Evolutionary conservation across 2,797 vertebrate species (phyloP), one percentile per base, ranked within the genome.

Genomic region (Antennarius maculatus): DNA sequence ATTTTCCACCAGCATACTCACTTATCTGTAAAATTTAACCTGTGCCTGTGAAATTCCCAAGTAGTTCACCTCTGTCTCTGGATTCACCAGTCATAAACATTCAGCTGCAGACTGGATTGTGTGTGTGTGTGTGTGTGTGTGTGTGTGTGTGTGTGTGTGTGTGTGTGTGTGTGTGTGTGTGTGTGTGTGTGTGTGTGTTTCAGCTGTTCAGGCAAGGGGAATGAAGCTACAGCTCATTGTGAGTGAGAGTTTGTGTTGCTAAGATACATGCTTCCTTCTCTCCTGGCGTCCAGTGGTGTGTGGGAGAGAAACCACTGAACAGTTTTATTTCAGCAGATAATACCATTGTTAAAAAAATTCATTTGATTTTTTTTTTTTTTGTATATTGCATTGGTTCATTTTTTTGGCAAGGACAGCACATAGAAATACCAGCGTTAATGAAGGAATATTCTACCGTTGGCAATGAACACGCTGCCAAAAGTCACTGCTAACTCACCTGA

Each of bases 31-130:
- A 84, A 87, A 90, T 61, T 71, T 90, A 57, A 62, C 59, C 54
- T 34, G 34, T 18, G 27, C 31, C 15, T 57, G 82, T 76, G 83
- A 90, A 61, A 92, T 92, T 91, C 85, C 66, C 14, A 16, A n/a
- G 18, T 1, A 14, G 68, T 43, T 8, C 41, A 64, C 47, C 16
- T 11, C 51, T 39, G 57, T 55, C 56, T 74, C 53, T 74, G 7
- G 29, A 48, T 43, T 67, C 65, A 43, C n/a, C 27, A 14, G 41
- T 23, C 23, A 10, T 47, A 39, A 58, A 43, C 28, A 59, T 13
- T 14, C 7, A 54, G 51, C 61, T 71, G 51, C 34, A 47, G 14
- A 43, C 12, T 45, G 39, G 18, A 15, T 45, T n/a, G 12, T 45
- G 23, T 45, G 23, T 14, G 42, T 59, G 46, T 17, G 13, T 23